Percentiles rank a stretch among this genome's conserved stretches.
These are phyloP conservation scores for Saguinus imperator DNA, from an alignment of 2,113 vertebrate species.

Conservation along the genomic window DNA sequence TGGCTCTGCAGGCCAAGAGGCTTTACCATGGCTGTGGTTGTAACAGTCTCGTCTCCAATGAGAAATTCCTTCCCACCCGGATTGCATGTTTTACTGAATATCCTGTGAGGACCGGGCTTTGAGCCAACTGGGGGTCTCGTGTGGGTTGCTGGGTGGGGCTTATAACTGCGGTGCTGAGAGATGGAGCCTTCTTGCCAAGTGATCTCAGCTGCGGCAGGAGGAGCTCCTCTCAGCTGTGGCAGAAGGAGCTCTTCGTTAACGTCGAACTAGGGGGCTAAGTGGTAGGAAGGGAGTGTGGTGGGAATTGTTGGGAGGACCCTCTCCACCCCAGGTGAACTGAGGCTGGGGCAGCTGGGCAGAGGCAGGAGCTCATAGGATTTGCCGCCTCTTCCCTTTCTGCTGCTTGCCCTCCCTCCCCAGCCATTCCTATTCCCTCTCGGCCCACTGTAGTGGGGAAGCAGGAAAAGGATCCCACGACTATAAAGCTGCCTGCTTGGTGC, in stretches of 20 bases:
- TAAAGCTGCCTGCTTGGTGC: background rate
- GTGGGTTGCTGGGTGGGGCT: background rate
- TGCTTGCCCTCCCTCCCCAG: background rate
- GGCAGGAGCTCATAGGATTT: background rate
- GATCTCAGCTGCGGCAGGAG: background rate
- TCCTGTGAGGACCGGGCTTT: background rate
- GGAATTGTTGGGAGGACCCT: background rate
- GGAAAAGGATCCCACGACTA: background rate
- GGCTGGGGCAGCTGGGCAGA: background rate
- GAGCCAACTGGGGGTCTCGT: background rate
- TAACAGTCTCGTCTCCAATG: background rate
- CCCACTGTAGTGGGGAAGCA: background rate
- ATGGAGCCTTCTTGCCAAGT: background rate
- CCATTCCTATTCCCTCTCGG: fast-evolving
- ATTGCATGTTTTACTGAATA: background rate
- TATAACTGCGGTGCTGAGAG: background rate
- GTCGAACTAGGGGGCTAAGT: background rate
- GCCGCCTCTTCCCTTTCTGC: background rate
- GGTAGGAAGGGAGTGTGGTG: background rate
- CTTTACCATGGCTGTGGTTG: background rate
- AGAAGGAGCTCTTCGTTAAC: background rate
- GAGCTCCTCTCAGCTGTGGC: background rate
- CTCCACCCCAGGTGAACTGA: fast-evolving
- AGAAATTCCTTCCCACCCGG: background rate
- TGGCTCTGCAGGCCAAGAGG: background rate